Percentiles rank a stretch among this genome's conserved stretches.
Evolutionary conservation across 2,797 vertebrate species (phyloP).

Genomic region (Pyrrhura leucotis): DNA sequence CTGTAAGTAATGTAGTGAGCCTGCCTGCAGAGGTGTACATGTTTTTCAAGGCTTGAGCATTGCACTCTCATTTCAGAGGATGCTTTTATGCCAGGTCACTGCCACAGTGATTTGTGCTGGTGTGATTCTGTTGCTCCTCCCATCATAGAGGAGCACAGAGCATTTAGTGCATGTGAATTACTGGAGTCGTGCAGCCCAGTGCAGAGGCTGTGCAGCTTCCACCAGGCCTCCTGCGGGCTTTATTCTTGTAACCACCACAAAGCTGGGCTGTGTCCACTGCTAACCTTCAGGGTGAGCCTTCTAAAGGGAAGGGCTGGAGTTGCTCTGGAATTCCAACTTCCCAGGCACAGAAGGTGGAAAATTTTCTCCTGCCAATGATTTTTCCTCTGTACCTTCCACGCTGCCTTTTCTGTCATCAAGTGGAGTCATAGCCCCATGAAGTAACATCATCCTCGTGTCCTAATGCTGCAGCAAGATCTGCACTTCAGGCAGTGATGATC

Average conservation of each 20-base stretch:
- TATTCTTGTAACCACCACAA: neutral
- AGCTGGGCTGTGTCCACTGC: neutral
- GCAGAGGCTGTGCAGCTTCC: neutral
- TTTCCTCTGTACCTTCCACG: neutral
- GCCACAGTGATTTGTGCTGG: neutral
- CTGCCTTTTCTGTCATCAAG: conserved; percentile 1
- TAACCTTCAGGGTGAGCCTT: neutral
- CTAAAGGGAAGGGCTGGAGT: neutral
- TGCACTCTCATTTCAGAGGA: neutral
- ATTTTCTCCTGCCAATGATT: neutral
- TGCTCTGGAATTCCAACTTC: neutral
- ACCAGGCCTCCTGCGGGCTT: neutral
- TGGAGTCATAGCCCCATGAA: neutral
- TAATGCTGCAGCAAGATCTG: conserved; percentile 17
- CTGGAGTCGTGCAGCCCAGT: accelerated
- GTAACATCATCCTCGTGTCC: neutral
- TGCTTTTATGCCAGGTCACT: conserved; percentile 50
- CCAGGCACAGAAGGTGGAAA: neutral
- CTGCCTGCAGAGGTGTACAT: neutral
- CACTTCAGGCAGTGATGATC: neutral
- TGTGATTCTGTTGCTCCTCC: neutral
- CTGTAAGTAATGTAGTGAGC: neutral
- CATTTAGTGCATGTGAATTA: neutral
- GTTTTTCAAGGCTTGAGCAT: neutral
- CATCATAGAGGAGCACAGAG: neutral